phyloP scores from a whole-genome alignment of 2,113 vertebrate species.

The Cebidichthys violaceus region DNA sequence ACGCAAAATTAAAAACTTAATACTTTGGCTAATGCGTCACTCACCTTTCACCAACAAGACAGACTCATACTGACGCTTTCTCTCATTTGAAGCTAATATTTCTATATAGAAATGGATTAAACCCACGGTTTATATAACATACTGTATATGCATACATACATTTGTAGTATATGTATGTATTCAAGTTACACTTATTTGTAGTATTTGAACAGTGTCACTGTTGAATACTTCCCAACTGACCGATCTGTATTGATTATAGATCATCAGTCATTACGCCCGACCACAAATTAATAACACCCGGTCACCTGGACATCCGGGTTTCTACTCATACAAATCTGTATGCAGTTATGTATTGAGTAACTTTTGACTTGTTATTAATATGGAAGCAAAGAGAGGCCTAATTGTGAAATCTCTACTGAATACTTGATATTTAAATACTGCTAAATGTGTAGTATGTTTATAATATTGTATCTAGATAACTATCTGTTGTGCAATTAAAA shows the following conservation, averaged over 20 bases:
- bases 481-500: not conserved
- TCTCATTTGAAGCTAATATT: constrained; percentile 64
- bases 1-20: constrained; percentile 62
- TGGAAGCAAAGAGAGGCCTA: constrained; percentile 39
- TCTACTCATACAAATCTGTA: constrained; percentile 25
- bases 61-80: constrained; percentile 57
- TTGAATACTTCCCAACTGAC: constrained; percentile 40
- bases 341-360: not conserved
- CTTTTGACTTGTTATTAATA: not conserved
- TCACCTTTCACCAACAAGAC: constrained; percentile 56
- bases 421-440: constrained; percentile 2
- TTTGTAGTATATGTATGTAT: constrained; percentile 30
- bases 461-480: not conserved
- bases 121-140: constrained; percentile 46
- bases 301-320: constrained; percentile 13
- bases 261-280: constrained; percentile 28
- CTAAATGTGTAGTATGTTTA: constrained; percentile 4
- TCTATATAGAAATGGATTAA: constrained; percentile 59
- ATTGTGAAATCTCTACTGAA: not conserved
- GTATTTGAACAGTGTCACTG: constrained; percentile 39
- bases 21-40: constrained; percentile 77
- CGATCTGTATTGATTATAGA: constrained; percentile 38
- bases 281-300: constrained; percentile 8
- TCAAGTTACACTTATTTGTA: constrained; percentile 46
- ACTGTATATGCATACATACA: constrained; percentile 47